Base-by-base conservation (phyloP, 2,797 vertebrate genomes). In the Gila robusta region DNA sequence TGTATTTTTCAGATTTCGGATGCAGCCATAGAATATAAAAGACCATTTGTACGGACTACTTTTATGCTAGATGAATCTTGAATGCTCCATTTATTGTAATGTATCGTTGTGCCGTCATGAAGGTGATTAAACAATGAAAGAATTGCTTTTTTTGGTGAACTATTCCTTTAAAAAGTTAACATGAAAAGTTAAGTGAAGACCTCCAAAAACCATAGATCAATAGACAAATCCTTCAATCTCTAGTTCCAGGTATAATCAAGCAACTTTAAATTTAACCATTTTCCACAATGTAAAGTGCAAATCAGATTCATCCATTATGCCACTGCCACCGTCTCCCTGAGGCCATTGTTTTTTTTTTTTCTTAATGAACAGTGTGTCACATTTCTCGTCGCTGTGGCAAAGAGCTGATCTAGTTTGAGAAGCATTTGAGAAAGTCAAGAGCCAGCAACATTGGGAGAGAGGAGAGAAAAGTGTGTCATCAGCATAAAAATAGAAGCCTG, bases 401-500 rank as follows among this genome's bases (percentile, higher is more conserved):
- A 95, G 93, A 94, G 93, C 94, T 94, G 94, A 95, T 95, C 93
- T 93, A 96, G 94, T 96, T 96, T 91, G 78, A 88, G 81, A 94
- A 93, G 92, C 94, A 92, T 93, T 62, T 91, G 94, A 83, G 70
- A 71, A 66, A 72, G 82, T 74, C 81, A 82, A 71, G 84, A 81
- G 88, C 56, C 37, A 88, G 88, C 85, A 87, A 84, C 82, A 89
- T 78, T 81, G 88, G 67, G 82, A 85, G 85, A 84, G 41, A 62
- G 64, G 81, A 84, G 81, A 90, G 78, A 84, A 95, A 96, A 95
- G 93, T 96, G 94, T 95, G 95, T 95, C 96, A 96, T 96, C 95
- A 95, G 94, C 94, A 95, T 94, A 95, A 95, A 96, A 96, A 96
- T 95, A 96, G 95, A 95, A 95, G 92, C 93, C 91, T 72, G 90